Base-by-base conservation (phyloP, 2,113 vertebrate genomes). In the Pseudonaja textilis region DNA sequence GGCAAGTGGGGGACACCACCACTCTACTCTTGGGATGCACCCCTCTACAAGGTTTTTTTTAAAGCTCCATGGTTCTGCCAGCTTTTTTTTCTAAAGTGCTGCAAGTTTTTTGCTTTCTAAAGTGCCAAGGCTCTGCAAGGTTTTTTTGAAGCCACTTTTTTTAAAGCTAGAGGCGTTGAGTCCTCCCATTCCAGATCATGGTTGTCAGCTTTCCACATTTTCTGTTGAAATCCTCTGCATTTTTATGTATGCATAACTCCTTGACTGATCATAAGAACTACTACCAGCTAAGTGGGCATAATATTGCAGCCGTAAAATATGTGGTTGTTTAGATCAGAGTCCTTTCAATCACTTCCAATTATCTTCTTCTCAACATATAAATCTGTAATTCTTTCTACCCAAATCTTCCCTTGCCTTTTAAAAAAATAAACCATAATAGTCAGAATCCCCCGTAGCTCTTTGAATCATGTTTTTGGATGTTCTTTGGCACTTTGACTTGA, bases 401-500 rank as follows among this genome's bases (percentile, higher is more conserved):
- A 97, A 96, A 96, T 96, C 94, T 91, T 92, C 89, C 59, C 87
- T 91, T 93, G 92, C 92, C 92, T 91, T 20, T 57, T 57, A 20
- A 1, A 20, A 20, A 29, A 74, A 92, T 12, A 85, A 93, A 93
- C 88, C 94, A n/a, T 96, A 95, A 95, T 95, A 94, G 94, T 96
- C 93, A 89, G 88, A 90, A 95, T 57, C 42, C 57, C 91, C 94
- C 95, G 86, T 94, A 94, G 93, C 88, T 95, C 91, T 94, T 88
- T 92, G 74, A 87, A 93, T 93, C 34, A 26, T 88, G 88, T 92
- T 96, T 93, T 91, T 93, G 92, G 96, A 93, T 86, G 55, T 81
- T 89, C 91, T 94, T 94, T 94, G 93, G 92, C 95, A 93, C 95
- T 74, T 95, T 97, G 97, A 97, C 95, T 97, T 91, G 25, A 90